Evolutionary conservation across 2,888 invertebrate species (phyloP), one percentile per base, ranked within the genome.

Genomic region (Nemurella pictetii): DNA sequence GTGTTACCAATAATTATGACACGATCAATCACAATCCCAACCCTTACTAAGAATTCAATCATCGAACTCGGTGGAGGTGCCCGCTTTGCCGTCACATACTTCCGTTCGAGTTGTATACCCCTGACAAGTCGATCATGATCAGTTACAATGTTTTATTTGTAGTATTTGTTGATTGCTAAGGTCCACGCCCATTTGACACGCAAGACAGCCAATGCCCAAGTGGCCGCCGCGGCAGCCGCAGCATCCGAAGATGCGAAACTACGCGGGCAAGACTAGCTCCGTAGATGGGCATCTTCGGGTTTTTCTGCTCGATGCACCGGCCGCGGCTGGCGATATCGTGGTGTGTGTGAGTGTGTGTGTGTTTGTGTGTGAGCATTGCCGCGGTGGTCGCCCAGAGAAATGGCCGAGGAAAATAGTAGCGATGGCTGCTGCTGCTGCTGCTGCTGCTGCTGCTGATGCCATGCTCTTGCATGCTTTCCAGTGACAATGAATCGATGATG

Each of bases 101-200:
- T 26, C 1, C 20, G 3, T 30, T 35, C 36, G 12, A n/a, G 32
- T 0, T 81, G 80, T 81, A 12, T 9, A 30, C 9, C 80, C 80
- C 80, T 81, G 80, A 26, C 35, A 30, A 55, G n/a, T 35, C 5
- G 29, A 80, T 81, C 80, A 81, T 36, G 32, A 81, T 81, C 80
- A 28, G 20, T 30, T 20, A 32, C 30, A 80, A 30, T 32, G 29
- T 80, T 81, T 32, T 81, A 81, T 81, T 81, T 81, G 26, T 81
- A 30, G 26, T 81, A 81, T 81, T 81, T 81, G 80, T 35, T 35
- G 35, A 36, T 81, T 36, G 36, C 26, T 35, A 55, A 55, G 29
- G 26, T 36, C 5, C 32, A 30, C 80, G 80, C 80, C 80, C 32
- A 30, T 81, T 36, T 35, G 80, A 35, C 80, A 81, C 80, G 80